phyloP scores from a whole-genome alignment of 2,888 invertebrate species.

The Eupithecia tripunctaria region DNA sequence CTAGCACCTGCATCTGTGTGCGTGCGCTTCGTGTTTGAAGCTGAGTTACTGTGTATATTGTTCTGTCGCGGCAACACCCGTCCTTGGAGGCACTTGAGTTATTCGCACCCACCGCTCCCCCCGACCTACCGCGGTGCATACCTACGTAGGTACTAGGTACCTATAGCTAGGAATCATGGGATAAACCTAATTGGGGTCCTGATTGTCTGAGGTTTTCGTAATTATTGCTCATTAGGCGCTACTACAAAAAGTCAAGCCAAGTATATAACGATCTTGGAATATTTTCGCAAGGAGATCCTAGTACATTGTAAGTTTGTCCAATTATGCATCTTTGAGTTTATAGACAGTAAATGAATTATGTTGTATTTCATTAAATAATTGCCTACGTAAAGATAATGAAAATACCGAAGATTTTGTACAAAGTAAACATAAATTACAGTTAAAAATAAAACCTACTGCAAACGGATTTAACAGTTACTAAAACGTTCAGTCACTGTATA shows the following conservation, averaged over 20 bases:
- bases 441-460: constrained; percentile 7
- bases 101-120: constrained; percentile 48
- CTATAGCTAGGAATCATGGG: constrained; percentile 30
- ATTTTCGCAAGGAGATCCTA: not conserved
- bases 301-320: not conserved
- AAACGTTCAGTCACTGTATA: constrained; percentile 35
- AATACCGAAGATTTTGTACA: not conserved
- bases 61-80: constrained; percentile 38
- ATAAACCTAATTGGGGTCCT: constrained; percentile 34
- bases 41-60: constrained; percentile 35
- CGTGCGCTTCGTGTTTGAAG: constrained; percentile 20
- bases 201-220: constrained; percentile 32
- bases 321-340: not conserved
- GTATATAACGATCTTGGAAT: constrained; percentile 17
- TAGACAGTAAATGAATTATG: not conserved
- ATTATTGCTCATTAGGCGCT: constrained; percentile 29
- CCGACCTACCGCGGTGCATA: constrained; percentile 35
- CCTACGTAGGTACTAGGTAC: constrained; percentile 20
- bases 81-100: constrained; percentile 55
- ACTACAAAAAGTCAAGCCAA: constrained; percentile 27
- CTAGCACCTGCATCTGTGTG: constrained; percentile 19
- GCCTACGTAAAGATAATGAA: not conserved
- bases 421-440: not conserved
- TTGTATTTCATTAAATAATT: not conserved
- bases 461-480: constrained; percentile 39